Percentiles rank a stretch among this genome's conserved stretches.
Evolutionary conservation across 1,140 invertebrate genomes (phyloP).

Genomic region (Trinorchestia longiramus): DNA sequence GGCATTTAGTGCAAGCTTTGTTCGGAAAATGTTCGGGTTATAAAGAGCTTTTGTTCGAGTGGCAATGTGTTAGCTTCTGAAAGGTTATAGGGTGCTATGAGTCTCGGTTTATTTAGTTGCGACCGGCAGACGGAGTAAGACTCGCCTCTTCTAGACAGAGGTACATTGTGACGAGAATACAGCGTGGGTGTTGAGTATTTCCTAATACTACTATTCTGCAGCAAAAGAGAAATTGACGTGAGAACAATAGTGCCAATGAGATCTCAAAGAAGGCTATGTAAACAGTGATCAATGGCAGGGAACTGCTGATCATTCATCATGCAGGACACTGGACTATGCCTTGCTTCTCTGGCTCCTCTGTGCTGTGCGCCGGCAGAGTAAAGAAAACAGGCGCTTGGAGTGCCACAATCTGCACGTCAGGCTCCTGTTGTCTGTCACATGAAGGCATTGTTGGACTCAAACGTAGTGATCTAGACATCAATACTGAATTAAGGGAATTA

Average conservation of each 20-base stretch:
- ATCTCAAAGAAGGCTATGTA: constrained; percentile 44
- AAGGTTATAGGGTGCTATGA: constrained; percentile 21
- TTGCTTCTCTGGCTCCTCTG: neutral
- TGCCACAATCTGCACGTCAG: no score
- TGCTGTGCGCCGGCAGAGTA: neutral
- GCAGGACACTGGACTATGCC: neutral
- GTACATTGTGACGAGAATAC: constrained; percentile 9
- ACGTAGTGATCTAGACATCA: neutral
- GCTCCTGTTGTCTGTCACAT: neutral
- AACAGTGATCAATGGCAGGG: constrained; percentile 51
- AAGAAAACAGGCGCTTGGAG: neutral
- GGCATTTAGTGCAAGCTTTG: constrained; percentile 43
- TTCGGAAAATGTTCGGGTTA: neutral
- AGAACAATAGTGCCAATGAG: constrained; percentile 52
- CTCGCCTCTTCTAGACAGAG: neutral
- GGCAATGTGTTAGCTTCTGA: constrained; percentile 20
- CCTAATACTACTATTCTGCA: constrained; percentile 1
- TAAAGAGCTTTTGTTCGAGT: constrained; percentile 21
- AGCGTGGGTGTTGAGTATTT: constrained; percentile 37
- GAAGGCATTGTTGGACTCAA: neutral
- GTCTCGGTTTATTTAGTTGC: constrained; percentile 1
- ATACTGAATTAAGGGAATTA: neutral
- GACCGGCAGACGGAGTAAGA: neutral
- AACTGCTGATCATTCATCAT: constrained; percentile 20
- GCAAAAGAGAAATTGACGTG: constrained; percentile 44